phyloP scores from a whole-genome alignment of 2,888 invertebrate genomes.

The Celastrina argiolus region DNA sequence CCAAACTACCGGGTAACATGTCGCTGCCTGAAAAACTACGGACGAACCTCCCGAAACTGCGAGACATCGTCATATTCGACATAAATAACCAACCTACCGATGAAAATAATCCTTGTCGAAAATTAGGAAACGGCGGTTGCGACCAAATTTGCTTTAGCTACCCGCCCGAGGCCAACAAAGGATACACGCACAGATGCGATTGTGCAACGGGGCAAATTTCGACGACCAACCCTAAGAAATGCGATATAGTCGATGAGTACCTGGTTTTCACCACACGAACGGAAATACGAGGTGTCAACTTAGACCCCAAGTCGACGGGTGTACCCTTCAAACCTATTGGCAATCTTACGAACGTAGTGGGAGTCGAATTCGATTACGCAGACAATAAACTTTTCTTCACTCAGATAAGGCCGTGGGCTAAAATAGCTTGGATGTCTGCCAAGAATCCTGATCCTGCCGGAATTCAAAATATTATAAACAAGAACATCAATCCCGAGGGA shows the following conservation, averaged over 20 bases:
- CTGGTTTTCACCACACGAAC: slow-evolving; percentile 95
- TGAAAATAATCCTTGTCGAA: slow-evolving; percentile 87
- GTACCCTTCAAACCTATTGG: slow-evolving; percentile 91
- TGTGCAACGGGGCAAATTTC: slow-evolving; percentile 92
- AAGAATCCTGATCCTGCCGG: slow-evolving; percentile 80
- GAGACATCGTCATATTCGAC: slow-evolving; percentile 95
- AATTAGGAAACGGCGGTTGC: slow-evolving; percentile 89
- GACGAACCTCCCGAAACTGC: slow-evolving; percentile 89
- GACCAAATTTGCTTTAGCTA: slow-evolving; percentile 97
- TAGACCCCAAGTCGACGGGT: slow-evolving; percentile 89
- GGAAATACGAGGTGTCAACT: slow-evolving; percentile 92
- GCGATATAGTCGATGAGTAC: slow-evolving; percentile 91
- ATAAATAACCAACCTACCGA: slow-evolving; percentile 91
- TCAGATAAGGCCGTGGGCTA: slow-evolving; percentile 94
- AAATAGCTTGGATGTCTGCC: slow-evolving; percentile 89
- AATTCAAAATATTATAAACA: slow-evolving; percentile 83
- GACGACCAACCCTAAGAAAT: slow-evolving; percentile 81
- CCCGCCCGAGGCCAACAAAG: slow-evolving; percentile 81
- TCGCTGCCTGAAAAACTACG: slow-evolving; percentile 84
- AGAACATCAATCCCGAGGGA: slow-evolving; percentile 94
- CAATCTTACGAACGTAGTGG: slow-evolving; percentile 94
- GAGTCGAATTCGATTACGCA: slow-evolving; percentile 95
- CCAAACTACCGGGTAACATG: slow-evolving; percentile 85
- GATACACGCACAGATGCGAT: slow-evolving; percentile 85
- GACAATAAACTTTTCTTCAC: slow-evolving; percentile 94